Evolutionary conservation across 2,797 vertebrate genomes (phyloP), one percentile per base, ranked within the genome.

Genomic region (Etheostoma perlongum): DNA sequence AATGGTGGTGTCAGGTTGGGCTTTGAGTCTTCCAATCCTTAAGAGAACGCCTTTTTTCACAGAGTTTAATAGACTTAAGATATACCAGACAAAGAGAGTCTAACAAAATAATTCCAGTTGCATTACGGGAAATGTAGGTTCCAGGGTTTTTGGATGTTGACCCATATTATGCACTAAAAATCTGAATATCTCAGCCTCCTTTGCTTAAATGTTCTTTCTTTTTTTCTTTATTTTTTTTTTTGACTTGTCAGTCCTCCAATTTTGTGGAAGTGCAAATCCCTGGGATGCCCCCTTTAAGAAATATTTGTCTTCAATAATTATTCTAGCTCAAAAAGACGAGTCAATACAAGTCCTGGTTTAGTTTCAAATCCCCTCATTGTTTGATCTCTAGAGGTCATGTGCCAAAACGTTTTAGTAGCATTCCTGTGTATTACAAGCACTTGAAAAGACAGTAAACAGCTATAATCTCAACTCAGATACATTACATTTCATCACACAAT

Each of bases 1-100:
- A 78, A 74, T 40, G 11, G 61, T 63, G 4, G 58, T 71, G 54
- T 47, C 21, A 73, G 14, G 23, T 73, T 67, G 10, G 19, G 19
- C 47, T 77, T 46, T 69, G 12, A 78, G 40, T 27, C 30, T 49
- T 54, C 5, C 67, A 33, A 58, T 36, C 19, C 30, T 4, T 18
- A 18, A 30, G 12, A n/a, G 52, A 46, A 57, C 12, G 12, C 27
- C 11, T 18, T n/a, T 47, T 48, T 14, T 46, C 36, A 10, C 36
- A 44, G 7, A 19, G 14, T 42, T 40, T 36, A 21, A 61, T 30
- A 33, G 7, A 40, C 2, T 6, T 15, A 14, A 5, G 15, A 58
- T 52, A 57, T 47, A 14, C 21, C 27, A 71, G 27, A 21, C 51
- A 54, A 21, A n/a, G 1, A 55, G 5, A 0, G 48, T 65, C 14